A percentile compares a stretch with the other conserved stretches of the same genome.
Evolutionary conservation across 2,113 vertebrate genomes (phyloP).

Genomic region (Noturus placidus): DNA sequence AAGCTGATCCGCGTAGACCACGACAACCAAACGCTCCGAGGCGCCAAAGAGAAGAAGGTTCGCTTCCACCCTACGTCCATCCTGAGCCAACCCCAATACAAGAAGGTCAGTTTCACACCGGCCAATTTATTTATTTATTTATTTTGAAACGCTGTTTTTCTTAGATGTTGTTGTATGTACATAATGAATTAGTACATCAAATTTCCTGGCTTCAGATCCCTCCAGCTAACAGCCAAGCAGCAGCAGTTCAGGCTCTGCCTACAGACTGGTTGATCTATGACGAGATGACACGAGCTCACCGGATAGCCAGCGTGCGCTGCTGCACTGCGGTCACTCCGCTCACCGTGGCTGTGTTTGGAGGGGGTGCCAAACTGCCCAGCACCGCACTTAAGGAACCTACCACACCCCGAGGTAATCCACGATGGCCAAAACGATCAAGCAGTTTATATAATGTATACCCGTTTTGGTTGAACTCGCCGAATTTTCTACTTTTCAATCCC

Average conservation of each 20-base stretch:
- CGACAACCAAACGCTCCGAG: slow-evolving; percentile 71
- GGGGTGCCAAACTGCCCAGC: slow-evolving; percentile 78
- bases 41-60: slow-evolving; percentile 83
- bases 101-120: slow-evolving; percentile 76
- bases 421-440: not conserved
- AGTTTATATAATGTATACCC: not conserved
- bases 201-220: slow-evolving; percentile 70
- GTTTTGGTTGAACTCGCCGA: not conserved
- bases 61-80: slow-evolving; percentile 87
- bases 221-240: slow-evolving; percentile 75
- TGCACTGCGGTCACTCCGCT: slow-evolving; percentile 84
- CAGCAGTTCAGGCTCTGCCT: slow-evolving; percentile 76
- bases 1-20: slow-evolving; percentile 84
- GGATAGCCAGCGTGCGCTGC: slow-evolving; percentile 86
- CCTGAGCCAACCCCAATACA: slow-evolving; percentile 81
- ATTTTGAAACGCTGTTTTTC: not conserved
- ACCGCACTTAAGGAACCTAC: slow-evolving; percentile 76
- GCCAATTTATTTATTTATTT: too few species aligned
- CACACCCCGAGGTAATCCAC: slow-evolving; percentile 63
- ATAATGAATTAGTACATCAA: not conserved
- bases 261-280: slow-evolving; percentile 94
- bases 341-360: slow-evolving; percentile 84
- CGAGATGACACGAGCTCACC: slow-evolving; percentile 86
- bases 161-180: not conserved
- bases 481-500: not conserved